A percentile compares a stretch with the other conserved stretches of the same genome.
These are phyloP conservation scores for Halcyon chelicuti DNA, from an alignment of 2,797 vertebrate species.

Conservation along the genomic window DNA sequence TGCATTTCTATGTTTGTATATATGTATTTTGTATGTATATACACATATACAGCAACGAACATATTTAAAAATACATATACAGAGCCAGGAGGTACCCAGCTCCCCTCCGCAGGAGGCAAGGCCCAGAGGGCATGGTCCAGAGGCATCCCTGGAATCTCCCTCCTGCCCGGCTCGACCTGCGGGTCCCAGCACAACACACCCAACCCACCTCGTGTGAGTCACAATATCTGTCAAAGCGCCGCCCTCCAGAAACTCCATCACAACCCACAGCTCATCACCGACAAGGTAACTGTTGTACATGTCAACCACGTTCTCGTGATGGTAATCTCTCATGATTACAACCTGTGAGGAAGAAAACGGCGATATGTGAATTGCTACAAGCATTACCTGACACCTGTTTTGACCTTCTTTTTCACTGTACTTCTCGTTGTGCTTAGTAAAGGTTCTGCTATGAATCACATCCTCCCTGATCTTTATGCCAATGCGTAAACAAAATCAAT, in stretches of 20 bases:
- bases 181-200: neutral
- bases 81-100: neutral
- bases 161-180: neutral
- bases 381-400: neutral
- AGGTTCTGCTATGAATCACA: neutral
- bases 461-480: neutral
- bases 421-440: neutral
- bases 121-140: accelerated
- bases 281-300: conserved; percentile 94
- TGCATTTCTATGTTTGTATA: neutral
- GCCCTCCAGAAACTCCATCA: conserved; percentile 92
- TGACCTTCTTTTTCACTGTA: neutral
- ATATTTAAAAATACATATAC: too few relatives aligned
- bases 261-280: conserved; percentile 89
- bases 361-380: neutral
- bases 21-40: accelerated
- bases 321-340: conserved; percentile 92
- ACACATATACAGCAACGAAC: neutral
- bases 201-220: conserved; percentile 87
- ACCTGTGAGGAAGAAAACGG: conserved; percentile 77
- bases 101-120: neutral
- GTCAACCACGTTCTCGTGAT: conserved; percentile 91
- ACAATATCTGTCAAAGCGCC: conserved; percentile 91
- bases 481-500: neutral
- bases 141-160: accelerated